These are phyloP conservation scores for Myopa tessellatipennis DNA, from an alignment of 2,888 invertebrate species.

Conservation along the genomic window DNA sequence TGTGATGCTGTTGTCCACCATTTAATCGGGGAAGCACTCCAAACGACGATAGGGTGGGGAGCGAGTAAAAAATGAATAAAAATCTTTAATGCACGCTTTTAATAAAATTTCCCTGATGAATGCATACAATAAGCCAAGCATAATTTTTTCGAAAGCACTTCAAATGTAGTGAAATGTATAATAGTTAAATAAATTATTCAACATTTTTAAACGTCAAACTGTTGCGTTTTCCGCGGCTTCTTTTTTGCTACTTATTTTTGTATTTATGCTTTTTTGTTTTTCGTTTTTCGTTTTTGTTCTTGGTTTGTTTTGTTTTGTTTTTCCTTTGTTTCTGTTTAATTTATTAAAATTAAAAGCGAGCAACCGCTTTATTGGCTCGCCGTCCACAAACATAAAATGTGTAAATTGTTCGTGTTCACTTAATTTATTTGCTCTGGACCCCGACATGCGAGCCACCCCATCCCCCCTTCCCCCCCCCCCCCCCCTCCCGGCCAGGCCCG, in stretches of 20 bases:
- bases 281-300: neutral
- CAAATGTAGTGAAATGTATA: too few relatives aligned
- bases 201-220: too few relatives aligned
- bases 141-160: too few relatives aligned
- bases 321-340: conserved; percentile 1
- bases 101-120: too few relatives aligned
- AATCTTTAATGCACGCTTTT: too few relatives aligned
- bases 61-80: too few relatives aligned
- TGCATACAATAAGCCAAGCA: too few relatives aligned
- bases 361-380: neutral
- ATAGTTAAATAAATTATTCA: too few relatives aligned
- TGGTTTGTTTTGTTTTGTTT: neutral
- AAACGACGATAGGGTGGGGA: too few relatives aligned
- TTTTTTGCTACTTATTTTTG: neutral
- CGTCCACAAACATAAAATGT: neutral
- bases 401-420: neutral
- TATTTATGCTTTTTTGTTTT: neutral
- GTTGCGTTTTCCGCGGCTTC: neutral
- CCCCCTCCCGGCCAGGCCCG: too few relatives aligned
- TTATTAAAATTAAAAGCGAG: conserved; percentile 8
- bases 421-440: conserved; percentile 13
- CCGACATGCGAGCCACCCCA: neutral
- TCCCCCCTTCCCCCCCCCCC: neutral
- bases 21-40: too few relatives aligned
- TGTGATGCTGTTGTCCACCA: too few relatives aligned